A percentile compares a stretch with the other conserved stretches of the same genome.
Evolutionary conservation across 2,888 invertebrate genomes (phyloP).

Genomic region (Andricus quercusramuli): DNA sequence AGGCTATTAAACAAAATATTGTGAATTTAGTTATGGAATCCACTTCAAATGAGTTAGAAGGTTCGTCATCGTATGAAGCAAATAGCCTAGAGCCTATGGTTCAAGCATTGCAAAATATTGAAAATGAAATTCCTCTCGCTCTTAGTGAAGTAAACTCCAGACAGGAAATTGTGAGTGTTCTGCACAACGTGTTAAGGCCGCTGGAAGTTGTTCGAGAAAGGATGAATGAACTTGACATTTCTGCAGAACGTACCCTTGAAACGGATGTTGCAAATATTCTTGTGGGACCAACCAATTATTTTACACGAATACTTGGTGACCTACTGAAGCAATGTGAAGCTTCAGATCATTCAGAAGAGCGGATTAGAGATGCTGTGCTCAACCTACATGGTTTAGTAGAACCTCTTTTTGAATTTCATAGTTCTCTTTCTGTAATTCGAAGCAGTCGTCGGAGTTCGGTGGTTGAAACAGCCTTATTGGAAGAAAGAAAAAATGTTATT

Average conservation of each 20-base stretch:
- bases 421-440: constrained; percentile 66
- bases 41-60: constrained; percentile 43
- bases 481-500: constrained; percentile 68
- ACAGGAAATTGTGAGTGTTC: constrained; percentile 61
- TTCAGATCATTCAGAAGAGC: constrained; percentile 53
- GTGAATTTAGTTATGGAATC: constrained; percentile 56
- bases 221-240: constrained; percentile 60
- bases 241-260: constrained; percentile 61
- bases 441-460: constrained; percentile 64
- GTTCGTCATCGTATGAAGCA: constrained; percentile 44
- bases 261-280: constrained; percentile 63
- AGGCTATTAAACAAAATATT: constrained; percentile 59
- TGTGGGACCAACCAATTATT: constrained; percentile 58
- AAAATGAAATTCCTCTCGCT: constrained; percentile 57
- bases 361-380: constrained; percentile 53
- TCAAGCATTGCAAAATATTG: constrained; percentile 56
- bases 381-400: constrained; percentile 61
- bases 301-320: constrained; percentile 53
- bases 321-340: constrained; percentile 55
- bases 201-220: constrained; percentile 61
- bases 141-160: constrained; percentile 56
- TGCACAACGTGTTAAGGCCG: constrained; percentile 65
- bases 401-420: constrained; percentile 69
- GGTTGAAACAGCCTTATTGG: constrained; percentile 62
- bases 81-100: constrained; percentile 51